phyloP scores from a whole-genome alignment of 92 coral and sea anemone species.

The Palythoa grandis region DNA sequence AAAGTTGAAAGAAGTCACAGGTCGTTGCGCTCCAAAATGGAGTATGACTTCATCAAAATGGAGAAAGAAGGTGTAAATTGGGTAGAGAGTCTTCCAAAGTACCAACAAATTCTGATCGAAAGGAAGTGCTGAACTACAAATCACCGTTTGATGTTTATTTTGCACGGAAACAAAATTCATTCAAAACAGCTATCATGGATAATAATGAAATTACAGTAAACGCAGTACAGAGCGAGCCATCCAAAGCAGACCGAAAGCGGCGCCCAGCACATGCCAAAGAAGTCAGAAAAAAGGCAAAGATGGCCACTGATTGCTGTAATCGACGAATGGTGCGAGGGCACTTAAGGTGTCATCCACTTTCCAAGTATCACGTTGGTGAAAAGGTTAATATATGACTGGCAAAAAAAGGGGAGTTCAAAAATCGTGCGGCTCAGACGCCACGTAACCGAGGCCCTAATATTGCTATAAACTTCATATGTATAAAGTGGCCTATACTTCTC shows the following conservation, averaged over 20 bases:
- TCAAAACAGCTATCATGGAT: not conserved
- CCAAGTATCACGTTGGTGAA: slow-evolving; percentile 49
- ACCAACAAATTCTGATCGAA: slow-evolving; percentile 7
- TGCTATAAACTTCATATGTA: slow-evolving; percentile 3
- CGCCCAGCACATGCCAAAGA: slow-evolving; percentile 20
- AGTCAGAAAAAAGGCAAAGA: slow-evolving; percentile 27
- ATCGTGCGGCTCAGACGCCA: slow-evolving; percentile 32
- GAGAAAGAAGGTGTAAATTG: slow-evolving; percentile 54
- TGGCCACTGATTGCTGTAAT: slow-evolving; percentile 14
- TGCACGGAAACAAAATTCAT: not conserved
- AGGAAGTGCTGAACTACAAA: slow-evolving; percentile 54
- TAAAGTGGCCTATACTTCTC: slow-evolving; percentile 56
- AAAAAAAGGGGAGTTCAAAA: slow-evolving; percentile 56
- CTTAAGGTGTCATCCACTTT: not conserved
- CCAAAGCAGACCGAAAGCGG: slow-evolving; percentile 18
- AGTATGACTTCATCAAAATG: slow-evolving; percentile 60
- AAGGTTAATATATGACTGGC: slow-evolving; percentile 46
- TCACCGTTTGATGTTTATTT: slow-evolving; percentile 39
- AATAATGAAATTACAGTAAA: slow-evolving; percentile 31
- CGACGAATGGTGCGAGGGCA: slow-evolving; percentile 20
- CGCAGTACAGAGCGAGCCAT: slow-evolving; percentile 17
- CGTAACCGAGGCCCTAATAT: slow-evolving; percentile 51
- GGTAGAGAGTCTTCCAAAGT: slow-evolving; percentile 38
- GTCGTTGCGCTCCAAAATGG: slow-evolving; percentile 51
- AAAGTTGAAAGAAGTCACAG: slow-evolving; percentile 34